These are phyloP conservation scores for Anagrus nilaparvatae DNA, from an alignment of 1,140 invertebrate species.

Conservation along the genomic window DNA sequence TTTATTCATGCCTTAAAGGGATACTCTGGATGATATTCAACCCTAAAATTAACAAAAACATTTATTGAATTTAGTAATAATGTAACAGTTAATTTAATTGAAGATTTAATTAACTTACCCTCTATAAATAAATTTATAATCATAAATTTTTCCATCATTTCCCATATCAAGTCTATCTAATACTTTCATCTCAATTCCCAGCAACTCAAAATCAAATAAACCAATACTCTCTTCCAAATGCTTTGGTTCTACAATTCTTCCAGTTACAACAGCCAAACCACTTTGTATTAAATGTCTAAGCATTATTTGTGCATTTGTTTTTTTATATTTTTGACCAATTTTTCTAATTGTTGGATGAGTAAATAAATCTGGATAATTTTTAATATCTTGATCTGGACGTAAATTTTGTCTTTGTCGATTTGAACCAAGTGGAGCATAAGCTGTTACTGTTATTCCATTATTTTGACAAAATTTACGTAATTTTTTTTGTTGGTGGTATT, in stretches of 20 bases:
- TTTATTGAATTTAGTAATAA: too few species aligned
- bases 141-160: conserved; percentile 45
- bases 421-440: conserved; percentile 74
- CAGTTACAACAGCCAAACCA: conserved; percentile 69
- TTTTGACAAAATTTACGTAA: conserved; percentile 62
- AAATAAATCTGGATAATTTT: conserved; percentile 56
- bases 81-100: too few species aligned
- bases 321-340: conserved; percentile 58
- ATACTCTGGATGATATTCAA: too few species aligned
- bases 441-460: conserved; percentile 63
- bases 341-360: conserved; percentile 54
- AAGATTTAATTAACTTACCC: too few species aligned
- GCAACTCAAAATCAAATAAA: conserved; percentile 48
- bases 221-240: conserved; percentile 57
- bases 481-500: conserved; percentile 69
- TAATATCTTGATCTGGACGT: conserved; percentile 40
- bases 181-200: conserved; percentile 39
- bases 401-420: conserved; percentile 42
- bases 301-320: conserved; percentile 55
- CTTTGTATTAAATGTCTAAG: conserved; percentile 64
- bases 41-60: too few species aligned
- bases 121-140: conserved; percentile 46
- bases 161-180: conserved; percentile 45
- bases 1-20: too few species aligned
- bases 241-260: conserved; percentile 61